A percentile compares a stretch with the other conserved stretches of the same genome.
Conservation (phyloP, 1,140 invertebrate species). For the Heliconius eleuchia region DNA sequence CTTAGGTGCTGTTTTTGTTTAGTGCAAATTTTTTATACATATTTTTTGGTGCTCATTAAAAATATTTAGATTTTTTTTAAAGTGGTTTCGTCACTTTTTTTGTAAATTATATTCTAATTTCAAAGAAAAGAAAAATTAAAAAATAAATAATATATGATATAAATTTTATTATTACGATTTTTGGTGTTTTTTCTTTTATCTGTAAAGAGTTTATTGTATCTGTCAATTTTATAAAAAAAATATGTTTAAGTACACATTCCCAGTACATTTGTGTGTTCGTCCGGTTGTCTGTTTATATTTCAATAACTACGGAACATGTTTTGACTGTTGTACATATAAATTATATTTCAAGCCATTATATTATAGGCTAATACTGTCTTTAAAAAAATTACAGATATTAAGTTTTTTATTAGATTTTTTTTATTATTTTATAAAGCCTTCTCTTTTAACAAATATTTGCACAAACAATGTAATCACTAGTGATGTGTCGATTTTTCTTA, state of each 20-base stretch:
- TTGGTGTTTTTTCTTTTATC: background rate
- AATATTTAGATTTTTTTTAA: conserved; percentile 3
- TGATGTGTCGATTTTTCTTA: conserved; percentile 6
- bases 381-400: background rate
- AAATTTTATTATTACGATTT: background rate
- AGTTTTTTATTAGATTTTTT: background rate
- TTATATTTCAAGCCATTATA: background rate
- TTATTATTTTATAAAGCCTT: background rate
- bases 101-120: background rate
- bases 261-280: conserved; percentile 1
- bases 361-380: background rate
- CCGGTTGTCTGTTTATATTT: background rate
- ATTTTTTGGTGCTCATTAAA: conserved; percentile 25
- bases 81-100: background rate
- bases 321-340: background rate
- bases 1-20: conserved; percentile 21
- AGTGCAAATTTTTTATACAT: conserved; percentile 18
- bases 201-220: background rate
- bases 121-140: background rate
- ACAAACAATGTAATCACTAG: conserved; percentile 7
- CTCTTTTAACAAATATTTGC: conserved; percentile 13
- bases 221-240: conserved; percentile 1
- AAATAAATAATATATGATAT: background rate
- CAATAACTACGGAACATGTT: background rate
- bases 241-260: background rate